Conservation (phyloP, 2,888 invertebrate species). For the Drosophila picticornis region DNA sequence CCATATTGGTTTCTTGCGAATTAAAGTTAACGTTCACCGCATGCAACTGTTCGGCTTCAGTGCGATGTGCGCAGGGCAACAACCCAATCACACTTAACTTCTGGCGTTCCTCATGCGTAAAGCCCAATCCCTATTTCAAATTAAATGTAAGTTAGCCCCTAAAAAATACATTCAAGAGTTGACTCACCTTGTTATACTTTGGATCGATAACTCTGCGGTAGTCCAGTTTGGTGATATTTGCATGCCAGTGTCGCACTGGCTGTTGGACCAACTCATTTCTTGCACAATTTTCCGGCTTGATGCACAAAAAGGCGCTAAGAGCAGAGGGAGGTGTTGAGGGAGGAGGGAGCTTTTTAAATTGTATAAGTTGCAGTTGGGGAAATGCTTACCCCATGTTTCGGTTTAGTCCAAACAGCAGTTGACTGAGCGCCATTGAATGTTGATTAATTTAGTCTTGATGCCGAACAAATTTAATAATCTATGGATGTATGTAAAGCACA, state of each 20-base stretch:
- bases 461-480: not conserved
- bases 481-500: not conserved
- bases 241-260: slow-evolving; percentile 2
- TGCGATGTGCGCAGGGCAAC: slow-evolving; percentile 94
- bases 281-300: not conserved
- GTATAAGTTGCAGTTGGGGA: too few relatives aligned
- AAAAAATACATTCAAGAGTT: not conserved
- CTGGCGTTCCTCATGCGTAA: slow-evolving; percentile 94
- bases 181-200: slow-evolving; percentile 61
- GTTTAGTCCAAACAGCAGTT: slow-evolving; percentile 5
- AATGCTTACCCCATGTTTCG: slow-evolving; percentile 22
- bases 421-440: slow-evolving; percentile 19
- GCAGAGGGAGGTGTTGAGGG: not conserved
- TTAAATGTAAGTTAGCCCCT: not conserved
- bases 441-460: not conserved
- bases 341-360: not conserved
- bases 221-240: slow-evolving; percentile 19
- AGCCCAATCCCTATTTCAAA: slow-evolving; percentile 52
- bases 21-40: slow-evolving; percentile 92
- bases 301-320: not conserved
- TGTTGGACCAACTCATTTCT: not conserved
- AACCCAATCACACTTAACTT: slow-evolving; percentile 96
- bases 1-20: slow-evolving; percentile 92
- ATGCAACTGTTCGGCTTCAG: slow-evolving; percentile 91
- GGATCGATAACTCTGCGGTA: slow-evolving; percentile 80